Evolutionary conservation across 2,888 invertebrate genomes (phyloP).

Genomic region (Eupithecia vulgata): DNA sequence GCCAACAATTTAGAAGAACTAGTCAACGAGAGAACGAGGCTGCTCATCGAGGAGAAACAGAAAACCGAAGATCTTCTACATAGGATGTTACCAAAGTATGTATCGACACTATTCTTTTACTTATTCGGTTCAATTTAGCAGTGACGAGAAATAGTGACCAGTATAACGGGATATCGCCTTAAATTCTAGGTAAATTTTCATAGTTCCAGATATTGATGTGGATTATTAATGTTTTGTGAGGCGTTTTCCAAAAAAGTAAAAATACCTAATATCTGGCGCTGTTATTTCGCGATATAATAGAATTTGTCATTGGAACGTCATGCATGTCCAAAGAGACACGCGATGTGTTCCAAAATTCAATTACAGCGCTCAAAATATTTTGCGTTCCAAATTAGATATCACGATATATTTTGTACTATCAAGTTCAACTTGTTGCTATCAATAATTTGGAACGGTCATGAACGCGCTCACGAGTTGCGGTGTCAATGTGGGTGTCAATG

Average conservation of each 20-base stretch:
- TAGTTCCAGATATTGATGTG: background rate
- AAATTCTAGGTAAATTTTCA: background rate
- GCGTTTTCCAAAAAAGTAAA: background rate
- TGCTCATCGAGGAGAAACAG: slow-evolving; percentile 95
- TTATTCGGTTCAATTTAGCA: background rate
- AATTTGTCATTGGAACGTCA: background rate
- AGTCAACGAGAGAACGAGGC: slow-evolving; percentile 94
- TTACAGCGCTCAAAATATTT: no score
- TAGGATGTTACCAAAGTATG: slow-evolving; percentile 96
- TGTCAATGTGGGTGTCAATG: no score
- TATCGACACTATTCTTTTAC: slow-evolving; percentile 41
- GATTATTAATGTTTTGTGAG: background rate
- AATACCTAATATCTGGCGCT: background rate
- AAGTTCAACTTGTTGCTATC: no score
- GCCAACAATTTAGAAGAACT: slow-evolving; percentile 97
- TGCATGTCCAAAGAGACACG: background rate
- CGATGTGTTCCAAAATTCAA: no score
- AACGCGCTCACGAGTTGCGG: no score
- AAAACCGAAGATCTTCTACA: slow-evolving; percentile 96
- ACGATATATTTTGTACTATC: no score
- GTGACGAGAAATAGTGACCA: background rate
- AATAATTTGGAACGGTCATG: no score
- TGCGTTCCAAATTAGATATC: no score
- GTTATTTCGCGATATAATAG: background rate
- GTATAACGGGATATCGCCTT: background rate